These are phyloP conservation scores for Agonopterix alstromeriana DNA, from an alignment of 2,888 invertebrate genomes.

Conservation along the genomic window DNA sequence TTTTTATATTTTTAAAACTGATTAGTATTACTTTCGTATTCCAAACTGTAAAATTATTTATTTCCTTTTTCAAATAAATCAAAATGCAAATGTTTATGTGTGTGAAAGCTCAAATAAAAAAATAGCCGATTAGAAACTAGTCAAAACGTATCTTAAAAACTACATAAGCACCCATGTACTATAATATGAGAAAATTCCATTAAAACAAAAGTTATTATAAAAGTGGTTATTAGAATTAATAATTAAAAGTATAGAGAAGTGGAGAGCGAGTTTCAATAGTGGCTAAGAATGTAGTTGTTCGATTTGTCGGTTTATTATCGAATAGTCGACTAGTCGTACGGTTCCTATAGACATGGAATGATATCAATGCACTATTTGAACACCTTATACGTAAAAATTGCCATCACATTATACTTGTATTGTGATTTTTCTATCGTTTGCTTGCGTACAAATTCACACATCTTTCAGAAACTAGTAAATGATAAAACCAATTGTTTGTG, in stretches of 20 bases:
- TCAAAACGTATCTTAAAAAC: constrained; percentile 11
- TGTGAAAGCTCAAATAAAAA: constrained; percentile 16
- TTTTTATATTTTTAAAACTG: neutral
- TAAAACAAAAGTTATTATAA: constrained; percentile 26
- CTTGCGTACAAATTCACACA: neutral
- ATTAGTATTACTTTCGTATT: no score
- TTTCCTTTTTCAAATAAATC: neutral
- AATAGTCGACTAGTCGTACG: constrained; percentile 7
- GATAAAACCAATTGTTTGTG: no score
- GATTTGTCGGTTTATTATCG: constrained; percentile 22
- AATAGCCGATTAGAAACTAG: constrained; percentile 18
- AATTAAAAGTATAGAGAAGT: constrained; percentile 16
- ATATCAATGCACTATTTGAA: neutral
- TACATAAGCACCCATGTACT: constrained; percentile 29
- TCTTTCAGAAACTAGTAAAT: no score
- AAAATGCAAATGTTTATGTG: neutral
- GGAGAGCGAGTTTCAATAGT: constrained; percentile 30
- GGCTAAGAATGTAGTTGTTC: constrained; percentile 32
- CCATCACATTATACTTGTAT: neutral
- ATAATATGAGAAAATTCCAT: constrained; percentile 21
- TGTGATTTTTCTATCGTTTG: neutral
- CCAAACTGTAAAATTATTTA: no score
- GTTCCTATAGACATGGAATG: neutral
- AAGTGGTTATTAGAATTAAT: constrained; percentile 27
- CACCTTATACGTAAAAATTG: neutral